A percentile compares a stretch with the other conserved stretches of the same genome.
phyloP scores from a whole-genome alignment of 2,113 vertebrate genomes.

The Clupea harengus region DNA sequence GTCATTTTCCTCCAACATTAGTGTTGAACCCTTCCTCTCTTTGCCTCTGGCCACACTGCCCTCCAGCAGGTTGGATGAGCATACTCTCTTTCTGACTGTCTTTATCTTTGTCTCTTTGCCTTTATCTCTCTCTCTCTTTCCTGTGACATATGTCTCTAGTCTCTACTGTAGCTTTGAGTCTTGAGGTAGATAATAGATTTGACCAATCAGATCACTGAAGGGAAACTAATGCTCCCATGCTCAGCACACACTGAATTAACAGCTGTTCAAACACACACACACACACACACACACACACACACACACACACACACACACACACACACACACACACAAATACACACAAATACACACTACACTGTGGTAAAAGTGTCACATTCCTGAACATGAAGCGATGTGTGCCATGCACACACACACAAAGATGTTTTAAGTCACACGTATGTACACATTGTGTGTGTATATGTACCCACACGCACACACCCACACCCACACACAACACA shows the following conservation, averaged over 20 bases:
- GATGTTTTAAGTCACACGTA: background rate
- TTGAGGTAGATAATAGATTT: no score
- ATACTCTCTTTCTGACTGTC: background rate
- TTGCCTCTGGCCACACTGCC: background rate
- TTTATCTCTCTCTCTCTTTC: background rate
- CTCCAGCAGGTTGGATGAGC: background rate
- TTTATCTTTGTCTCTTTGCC: background rate
- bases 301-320: background rate
- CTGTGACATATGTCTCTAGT: background rate
- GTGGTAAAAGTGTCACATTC: no score
- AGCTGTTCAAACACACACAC: background rate
- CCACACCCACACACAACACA: background rate
- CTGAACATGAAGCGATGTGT: no score
- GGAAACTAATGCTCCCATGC: no score
- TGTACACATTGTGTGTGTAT: no score
- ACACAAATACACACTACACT: background rate
- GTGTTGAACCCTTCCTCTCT: background rate
- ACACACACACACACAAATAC: background rate
- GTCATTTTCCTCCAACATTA: constrained; percentile 19
- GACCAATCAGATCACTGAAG: no score
- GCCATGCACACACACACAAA: background rate
- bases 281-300: background rate
- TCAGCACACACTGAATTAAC: background rate
- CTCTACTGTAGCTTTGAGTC: no score
- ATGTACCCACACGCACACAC: background rate